These are phyloP conservation scores for Cryptotis parvus DNA, from an alignment of 2,113 vertebrate genomes.

Conservation along the genomic window DNA sequence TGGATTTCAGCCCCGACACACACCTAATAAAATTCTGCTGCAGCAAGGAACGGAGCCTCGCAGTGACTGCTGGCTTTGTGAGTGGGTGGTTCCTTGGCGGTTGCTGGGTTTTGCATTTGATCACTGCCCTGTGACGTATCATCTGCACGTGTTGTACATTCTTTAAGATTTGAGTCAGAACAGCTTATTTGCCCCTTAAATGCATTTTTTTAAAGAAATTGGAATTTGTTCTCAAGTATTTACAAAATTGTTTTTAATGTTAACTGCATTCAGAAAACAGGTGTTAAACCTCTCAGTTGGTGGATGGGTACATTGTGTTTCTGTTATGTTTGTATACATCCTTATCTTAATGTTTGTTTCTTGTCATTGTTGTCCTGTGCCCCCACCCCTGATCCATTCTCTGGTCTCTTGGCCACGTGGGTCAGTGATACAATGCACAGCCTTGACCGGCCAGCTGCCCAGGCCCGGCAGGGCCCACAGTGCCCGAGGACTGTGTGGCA, in stretches of 20 bases:
- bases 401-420: too few species aligned
- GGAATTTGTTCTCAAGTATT: not conserved
- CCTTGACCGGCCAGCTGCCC: too few species aligned
- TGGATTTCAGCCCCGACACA: too few species aligned
- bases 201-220: constrained; percentile 34
- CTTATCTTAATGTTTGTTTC: not conserved
- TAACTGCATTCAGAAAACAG: constrained; percentile 15
- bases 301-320: not conserved
- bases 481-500: too few species aligned
- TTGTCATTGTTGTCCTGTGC: not conserved
- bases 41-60: too few species aligned
- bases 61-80: not conserved
- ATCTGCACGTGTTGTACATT: constrained; percentile 22
- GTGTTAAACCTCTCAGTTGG: not conserved
- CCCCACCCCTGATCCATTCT: too few species aligned
- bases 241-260: not conserved
- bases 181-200: not conserved
- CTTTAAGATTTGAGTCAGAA: constrained; percentile 14
- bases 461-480: too few species aligned
- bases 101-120: constrained; percentile 6
- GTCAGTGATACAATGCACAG: too few species aligned
- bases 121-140: not conserved
- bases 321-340: not conserved
- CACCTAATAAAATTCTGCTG: too few species aligned
- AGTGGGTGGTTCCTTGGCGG: not conserved